A percentile compares a stretch with the other conserved stretches of the same genome.
Evolutionary conservation across 2,888 invertebrate genomes (phyloP).

Genomic region (Tubiluchus corallicola): DNA sequence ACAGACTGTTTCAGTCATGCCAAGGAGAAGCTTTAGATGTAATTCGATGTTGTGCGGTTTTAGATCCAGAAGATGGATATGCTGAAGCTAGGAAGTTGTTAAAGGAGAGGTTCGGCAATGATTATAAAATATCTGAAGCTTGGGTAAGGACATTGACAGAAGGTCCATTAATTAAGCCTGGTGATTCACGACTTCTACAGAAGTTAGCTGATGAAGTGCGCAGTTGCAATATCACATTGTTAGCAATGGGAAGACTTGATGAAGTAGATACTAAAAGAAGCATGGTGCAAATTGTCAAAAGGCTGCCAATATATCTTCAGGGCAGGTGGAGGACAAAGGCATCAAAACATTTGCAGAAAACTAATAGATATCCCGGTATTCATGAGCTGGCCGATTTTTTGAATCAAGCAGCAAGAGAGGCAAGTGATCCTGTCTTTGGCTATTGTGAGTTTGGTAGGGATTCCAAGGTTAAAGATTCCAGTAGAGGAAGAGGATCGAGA

Average conservation of each 20-base stretch:
- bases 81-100: neutral
- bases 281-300: neutral
- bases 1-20: neutral
- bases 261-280: neutral
- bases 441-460: too few species aligned
- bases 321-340: neutral
- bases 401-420: neutral
- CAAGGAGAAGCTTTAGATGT: neutral
- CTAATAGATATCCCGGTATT: neutral
- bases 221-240: neutral
- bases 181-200: neutral
- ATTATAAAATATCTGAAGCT: neutral
- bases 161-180: neutral
- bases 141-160: neutral
- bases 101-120: neutral
- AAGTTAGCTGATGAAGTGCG: neutral
- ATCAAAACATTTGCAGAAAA: neutral
- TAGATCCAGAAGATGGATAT: neutral
- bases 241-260: neutral
- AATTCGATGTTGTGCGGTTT: neutral
- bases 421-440: neutral
- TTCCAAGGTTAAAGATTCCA: too few species aligned
- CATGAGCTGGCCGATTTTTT: neutral
- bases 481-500: too few species aligned
- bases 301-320: conserved; percentile 4